These are phyloP conservation scores for Pomacea maculata DNA, from an alignment of 1,140 invertebrate species.

Conservation along the genomic window DNA sequence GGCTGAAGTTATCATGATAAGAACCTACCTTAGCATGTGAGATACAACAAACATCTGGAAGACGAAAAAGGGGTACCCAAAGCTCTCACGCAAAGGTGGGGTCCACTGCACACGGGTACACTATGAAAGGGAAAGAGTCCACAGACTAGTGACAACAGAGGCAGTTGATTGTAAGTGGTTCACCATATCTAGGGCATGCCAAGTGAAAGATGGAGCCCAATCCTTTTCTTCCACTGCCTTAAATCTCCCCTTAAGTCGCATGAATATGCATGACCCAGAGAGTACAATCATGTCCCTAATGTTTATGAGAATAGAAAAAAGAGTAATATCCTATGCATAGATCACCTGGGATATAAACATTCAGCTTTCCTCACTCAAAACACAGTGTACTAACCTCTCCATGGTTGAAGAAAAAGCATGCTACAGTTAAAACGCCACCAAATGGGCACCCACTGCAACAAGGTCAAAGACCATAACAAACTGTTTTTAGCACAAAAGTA, in stretches of 20 bases:
- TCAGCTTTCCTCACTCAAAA: neutral
- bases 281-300: too few relatives aligned
- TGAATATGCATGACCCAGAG: too few relatives aligned
- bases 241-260: too few relatives aligned
- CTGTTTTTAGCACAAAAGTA: neutral
- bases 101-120: slow-evolving; percentile 84
- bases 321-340: too few relatives aligned
- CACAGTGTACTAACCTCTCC: slow-evolving; percentile 69
- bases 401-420: slow-evolving; percentile 83
- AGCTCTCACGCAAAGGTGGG: slow-evolving; percentile 83
- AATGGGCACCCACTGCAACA: slow-evolving; percentile 72
- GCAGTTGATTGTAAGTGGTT: too few relatives aligned
- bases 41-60: slow-evolving; percentile 67
- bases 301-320: too few relatives aligned
- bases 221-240: too few relatives aligned
- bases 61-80: slow-evolving; percentile 78
- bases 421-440: slow-evolving; percentile 76
- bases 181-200: slow-evolving; percentile 65
- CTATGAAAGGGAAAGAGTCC: slow-evolving; percentile 39
- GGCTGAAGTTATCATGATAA: neutral
- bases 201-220: slow-evolving; percentile 21
- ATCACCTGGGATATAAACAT: too few relatives aligned
- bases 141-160: too few relatives aligned
- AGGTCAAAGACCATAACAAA: neutral
- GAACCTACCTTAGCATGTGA: slow-evolving; percentile 61